Conservation (phyloP, 2,797 vertebrate genomes). For the Danio albolineatus region DNA sequence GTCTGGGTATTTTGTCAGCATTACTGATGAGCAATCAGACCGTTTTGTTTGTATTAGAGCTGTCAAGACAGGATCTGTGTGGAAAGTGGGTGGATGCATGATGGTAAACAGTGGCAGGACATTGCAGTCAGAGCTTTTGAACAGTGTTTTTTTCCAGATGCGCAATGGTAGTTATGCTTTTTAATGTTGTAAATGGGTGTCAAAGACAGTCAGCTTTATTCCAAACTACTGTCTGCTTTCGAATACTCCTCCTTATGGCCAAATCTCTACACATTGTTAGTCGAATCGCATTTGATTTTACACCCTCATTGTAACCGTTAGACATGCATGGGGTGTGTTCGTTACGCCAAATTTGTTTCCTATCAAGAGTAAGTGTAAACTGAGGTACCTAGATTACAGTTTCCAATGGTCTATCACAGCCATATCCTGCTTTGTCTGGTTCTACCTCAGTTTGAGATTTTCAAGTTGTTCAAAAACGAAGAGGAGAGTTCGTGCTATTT, state of each 20-base stretch:
- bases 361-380: neutral
- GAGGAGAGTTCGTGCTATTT: neutral
- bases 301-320: neutral
- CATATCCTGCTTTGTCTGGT: neutral
- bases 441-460: slow-evolving; percentile 30
- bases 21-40: slow-evolving; percentile 18
- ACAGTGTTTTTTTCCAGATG: neutral
- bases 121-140: neutral
- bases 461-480: slow-evolving; percentile 54
- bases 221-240: neutral
- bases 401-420: neutral
- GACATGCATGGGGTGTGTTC: too few species aligned
- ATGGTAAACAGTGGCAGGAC: neutral
- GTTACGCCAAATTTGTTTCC: neutral
- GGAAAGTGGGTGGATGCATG: slow-evolving; percentile 38
- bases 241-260: neutral
- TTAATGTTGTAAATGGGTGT: neutral
- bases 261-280: neutral
- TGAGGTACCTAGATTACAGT: neutral
- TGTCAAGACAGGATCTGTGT: slow-evolving; percentile 44
- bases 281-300: neutral
- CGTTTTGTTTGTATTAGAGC: slow-evolving; percentile 34
- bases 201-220: neutral
- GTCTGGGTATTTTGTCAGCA: slow-evolving; percentile 28
- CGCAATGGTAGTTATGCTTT: neutral